phyloP scores from a whole-genome alignment of 1,140 invertebrate genomes.

The Atta cephalotes region DNA sequence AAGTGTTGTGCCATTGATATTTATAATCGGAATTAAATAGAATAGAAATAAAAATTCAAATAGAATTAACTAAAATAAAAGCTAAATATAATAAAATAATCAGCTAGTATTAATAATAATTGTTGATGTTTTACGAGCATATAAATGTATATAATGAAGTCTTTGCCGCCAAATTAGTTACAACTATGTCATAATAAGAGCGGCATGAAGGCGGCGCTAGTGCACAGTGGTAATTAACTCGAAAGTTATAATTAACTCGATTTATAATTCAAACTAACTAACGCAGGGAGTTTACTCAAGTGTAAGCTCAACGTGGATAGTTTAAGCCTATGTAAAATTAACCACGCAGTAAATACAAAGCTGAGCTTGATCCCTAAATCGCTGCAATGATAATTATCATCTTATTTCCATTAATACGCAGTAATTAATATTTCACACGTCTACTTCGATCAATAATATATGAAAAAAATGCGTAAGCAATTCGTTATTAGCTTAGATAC shows the following conservation, averaged over 20 bases:
- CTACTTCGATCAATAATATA: neutral
- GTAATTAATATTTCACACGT: neutral
- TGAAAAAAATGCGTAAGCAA: neutral
- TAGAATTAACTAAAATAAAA: neutral
- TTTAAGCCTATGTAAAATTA: slow-evolving; percentile 34
- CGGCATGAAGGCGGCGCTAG: neutral
- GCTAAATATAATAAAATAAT: neutral
- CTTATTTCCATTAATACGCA: neutral
- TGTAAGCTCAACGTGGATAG: neutral
- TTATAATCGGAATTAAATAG: neutral
- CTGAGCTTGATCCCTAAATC: neutral
- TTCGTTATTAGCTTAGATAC: neutral
- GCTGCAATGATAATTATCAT: neutral
- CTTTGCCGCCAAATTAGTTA: slow-evolving; percentile 25
- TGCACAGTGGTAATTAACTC: slow-evolving; percentile 7
- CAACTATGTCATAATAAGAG: slow-evolving; percentile 24
- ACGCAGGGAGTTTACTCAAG: neutral
- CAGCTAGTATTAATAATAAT: neutral
- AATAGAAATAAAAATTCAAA: neutral
- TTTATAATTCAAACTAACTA: slow-evolving; percentile 16
- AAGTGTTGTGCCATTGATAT: neutral
- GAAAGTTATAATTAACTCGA: slow-evolving; percentile 43
- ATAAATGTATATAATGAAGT: slow-evolving; percentile 30
- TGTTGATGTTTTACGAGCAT: neutral
- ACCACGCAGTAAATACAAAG: neutral